These are phyloP conservation scores for Aphaenogaster rudis DNA, from an alignment of 1,140 invertebrate genomes.

Conservation along the genomic window DNA sequence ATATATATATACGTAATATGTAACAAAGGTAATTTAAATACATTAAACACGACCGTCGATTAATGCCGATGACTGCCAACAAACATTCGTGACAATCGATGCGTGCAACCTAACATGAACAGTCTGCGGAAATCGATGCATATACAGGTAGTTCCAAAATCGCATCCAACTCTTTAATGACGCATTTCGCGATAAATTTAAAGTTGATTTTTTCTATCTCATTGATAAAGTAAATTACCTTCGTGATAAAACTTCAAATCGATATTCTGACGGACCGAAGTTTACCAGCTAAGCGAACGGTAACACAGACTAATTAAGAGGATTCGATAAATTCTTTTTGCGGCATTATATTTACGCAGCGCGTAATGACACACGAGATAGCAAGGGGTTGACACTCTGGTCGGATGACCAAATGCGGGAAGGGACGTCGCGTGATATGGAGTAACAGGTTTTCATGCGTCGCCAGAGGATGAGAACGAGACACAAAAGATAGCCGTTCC, in stretches of 20 bases:
- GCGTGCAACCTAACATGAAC: background rate
- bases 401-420: constrained; percentile 70
- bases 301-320: constrained; percentile 8
- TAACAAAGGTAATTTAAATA: constrained; percentile 43
- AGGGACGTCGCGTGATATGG: constrained; percentile 58
- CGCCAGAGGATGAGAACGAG: constrained; percentile 25
- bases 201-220: background rate
- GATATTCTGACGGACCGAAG: background rate
- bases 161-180: background rate
- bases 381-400: constrained; percentile 52
- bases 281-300: background rate
- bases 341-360: background rate
- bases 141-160: background rate
- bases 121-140: background rate
- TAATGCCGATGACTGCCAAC: background rate
- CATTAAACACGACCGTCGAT: background rate
- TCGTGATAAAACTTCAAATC: background rate
- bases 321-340: constrained; percentile 2
- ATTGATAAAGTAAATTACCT: background rate
- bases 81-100: constrained; percentile 14
- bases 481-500: constrained; percentile 64
- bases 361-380: background rate
- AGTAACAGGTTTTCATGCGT: constrained; percentile 74
- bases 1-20: background rate
- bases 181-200: background rate